Evolutionary conservation across 2,888 invertebrate species (phyloP), one percentile per base, ranked within the genome.

Genomic region (Aquatica leii): DNA sequence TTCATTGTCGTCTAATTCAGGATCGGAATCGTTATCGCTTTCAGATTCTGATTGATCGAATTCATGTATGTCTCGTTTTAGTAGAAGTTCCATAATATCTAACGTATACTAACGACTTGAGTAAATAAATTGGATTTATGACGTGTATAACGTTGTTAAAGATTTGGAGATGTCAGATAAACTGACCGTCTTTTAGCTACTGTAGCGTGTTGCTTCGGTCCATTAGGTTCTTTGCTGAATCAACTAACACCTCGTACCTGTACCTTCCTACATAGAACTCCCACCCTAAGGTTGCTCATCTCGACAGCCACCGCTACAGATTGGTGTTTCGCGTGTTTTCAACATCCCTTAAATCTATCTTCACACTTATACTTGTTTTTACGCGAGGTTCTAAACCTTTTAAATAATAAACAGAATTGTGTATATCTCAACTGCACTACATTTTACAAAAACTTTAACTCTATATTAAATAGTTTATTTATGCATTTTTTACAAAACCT

Each of bases 261-360:
- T 69, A 66, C 69, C 70, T 69, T 70, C 72, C 69, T 68, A 62
- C 59, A 35, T 69, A 63, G 63, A 69, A 62, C 62, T 66, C 62
- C 67, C 68, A 68, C 70, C 69, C 71, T 68, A 60, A 62, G 67
- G 62, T 61, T 70, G 65, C 70, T 73, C 74, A 74, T 76, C 72
- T 72, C 70, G 72, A 66, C 70, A 71, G 72, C 75, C 76, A 75
- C 77, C 77, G 76, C 74, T 72, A 75, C 77, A 80, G 81, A 81
- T 81, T 80, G 81, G 80, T 78, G 77, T 78, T 78, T 81, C 76
- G 81, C 81, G 81, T 81, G 81, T 77, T 77, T 74, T 75, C 77
- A 76, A 73, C 74, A 70, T 73, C 76, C 76, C 74, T 75, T 76
- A 78, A 78, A 78, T 78, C 77, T 76, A 79, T 79, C 78, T 79